Conservation (phyloP, 2,113 vertebrate genomes). For the Eleginops maclovinus region DNA sequence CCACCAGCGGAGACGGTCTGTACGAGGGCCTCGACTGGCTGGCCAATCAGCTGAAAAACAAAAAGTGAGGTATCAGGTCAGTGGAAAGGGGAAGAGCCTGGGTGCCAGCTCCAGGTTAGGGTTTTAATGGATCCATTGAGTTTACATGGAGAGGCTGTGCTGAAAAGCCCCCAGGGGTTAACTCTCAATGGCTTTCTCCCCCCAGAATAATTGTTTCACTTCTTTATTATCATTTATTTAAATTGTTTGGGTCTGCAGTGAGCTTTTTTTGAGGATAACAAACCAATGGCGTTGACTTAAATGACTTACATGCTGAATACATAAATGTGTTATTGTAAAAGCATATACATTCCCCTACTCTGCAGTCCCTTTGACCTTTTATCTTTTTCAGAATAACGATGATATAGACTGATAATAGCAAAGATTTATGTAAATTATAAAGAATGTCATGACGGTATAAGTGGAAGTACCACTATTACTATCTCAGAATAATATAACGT, state of each 20-base stretch:
- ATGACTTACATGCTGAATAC: conserved; percentile 41
- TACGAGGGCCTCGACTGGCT: conserved; percentile 98
- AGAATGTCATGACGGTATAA: conserved; percentile 60
- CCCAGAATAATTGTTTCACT: conserved; percentile 46
- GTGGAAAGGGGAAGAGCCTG: conserved; percentile 65
- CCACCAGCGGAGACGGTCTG: conserved; percentile 95
- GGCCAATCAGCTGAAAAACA: conserved; percentile 98
- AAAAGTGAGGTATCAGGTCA: conserved; percentile 87
- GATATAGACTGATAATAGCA: conserved; percentile 31
- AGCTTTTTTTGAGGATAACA: conserved; percentile 58
- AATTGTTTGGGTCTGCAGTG: conserved; percentile 65
- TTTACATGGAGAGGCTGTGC: conserved; percentile 73
- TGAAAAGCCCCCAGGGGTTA: conserved; percentile 58
- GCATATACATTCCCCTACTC: conserved; percentile 42
- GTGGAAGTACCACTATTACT: conserved; percentile 34
- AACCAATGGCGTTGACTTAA: conserved; percentile 48
- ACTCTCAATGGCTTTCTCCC: conserved; percentile 58
- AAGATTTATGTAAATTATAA: conserved; percentile 59
- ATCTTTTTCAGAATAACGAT: conserved; percentile 37
- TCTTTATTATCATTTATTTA: conserved; percentile 39
- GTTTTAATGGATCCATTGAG: conserved; percentile 71
- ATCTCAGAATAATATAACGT: conserved; percentile 43
- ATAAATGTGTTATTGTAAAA: conserved; percentile 55
- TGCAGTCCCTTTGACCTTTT: conserved; percentile 42
- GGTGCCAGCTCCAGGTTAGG: conserved; percentile 72